phyloP scores from a whole-genome alignment of 2,113 vertebrate genomes.

The Excalfactoria chinensis region DNA sequence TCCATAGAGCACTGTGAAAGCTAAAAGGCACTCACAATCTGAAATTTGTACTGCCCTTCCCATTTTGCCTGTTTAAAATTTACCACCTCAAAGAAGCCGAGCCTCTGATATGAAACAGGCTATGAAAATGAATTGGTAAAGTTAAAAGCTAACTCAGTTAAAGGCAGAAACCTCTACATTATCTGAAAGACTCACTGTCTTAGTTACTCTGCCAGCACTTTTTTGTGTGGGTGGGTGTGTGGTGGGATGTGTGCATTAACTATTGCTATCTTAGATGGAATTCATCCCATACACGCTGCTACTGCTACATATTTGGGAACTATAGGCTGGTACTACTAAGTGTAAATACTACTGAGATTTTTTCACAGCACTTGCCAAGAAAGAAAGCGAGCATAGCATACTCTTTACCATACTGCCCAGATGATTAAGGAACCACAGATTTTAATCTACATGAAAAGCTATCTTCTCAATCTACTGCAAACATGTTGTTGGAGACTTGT shows the following conservation, averaged over 20 bases:
- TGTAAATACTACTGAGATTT: neutral
- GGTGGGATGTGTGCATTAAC: neutral
- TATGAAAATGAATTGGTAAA: neutral
- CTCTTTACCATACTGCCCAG: neutral
- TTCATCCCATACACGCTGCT: neutral
- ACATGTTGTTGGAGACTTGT: neutral
- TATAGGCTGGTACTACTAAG: neutral
- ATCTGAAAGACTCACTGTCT: neutral
- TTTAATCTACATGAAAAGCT: neutral
- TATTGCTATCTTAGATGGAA: neutral
- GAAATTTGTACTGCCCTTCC: neutral
- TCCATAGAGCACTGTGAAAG: neutral
- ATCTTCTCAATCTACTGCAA: neutral
- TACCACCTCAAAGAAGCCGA: neutral
- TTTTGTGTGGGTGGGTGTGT: neutral
- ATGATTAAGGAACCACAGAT: neutral
- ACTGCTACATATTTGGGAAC: neutral
- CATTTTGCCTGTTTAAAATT: conserved; percentile 14
- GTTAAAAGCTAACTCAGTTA: neutral
- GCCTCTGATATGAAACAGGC: neutral
- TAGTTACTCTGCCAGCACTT: neutral
- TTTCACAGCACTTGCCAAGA: neutral
- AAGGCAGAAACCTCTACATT: neutral
- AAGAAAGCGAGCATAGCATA: neutral
- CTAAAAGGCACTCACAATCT: neutral